Evolutionary conservation across 2,113 vertebrate genomes (phyloP), one percentile per base, ranked within the genome.

Genomic region (Oreochromis tanganicae): DNA sequence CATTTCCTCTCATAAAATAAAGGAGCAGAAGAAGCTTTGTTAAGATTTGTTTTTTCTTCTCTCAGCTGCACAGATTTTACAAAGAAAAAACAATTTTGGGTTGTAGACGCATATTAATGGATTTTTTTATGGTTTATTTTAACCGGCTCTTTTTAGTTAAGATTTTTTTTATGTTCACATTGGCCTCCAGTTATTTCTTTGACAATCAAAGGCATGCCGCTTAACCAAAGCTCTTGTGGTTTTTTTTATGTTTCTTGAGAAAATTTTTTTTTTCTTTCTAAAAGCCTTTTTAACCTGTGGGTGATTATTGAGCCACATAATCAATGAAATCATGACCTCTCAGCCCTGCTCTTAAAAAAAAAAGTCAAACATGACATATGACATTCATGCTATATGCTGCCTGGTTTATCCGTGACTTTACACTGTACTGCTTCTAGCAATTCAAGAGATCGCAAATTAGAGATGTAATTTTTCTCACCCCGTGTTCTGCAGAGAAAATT

Each of bases 261-360:
- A 48, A 17, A 5, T 27, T 6, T 10, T 4, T 55, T 1, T 73
- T 88, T 88, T 17, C 10, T 56, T 24, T 88, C 79, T 93, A 87
- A 93, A 93, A 92, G 85, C 88, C 57, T 89, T 89, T 92, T 89
- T 86, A 57, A 90, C 83, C 88, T 90, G 46, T 86, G 87, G 91
- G 73, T 80, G 52, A 59, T 38, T 93, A 95, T 93, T 87, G 92
- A 91, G 63, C 24, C 27, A 41, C n/a, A 81, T 81, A n/a, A 88
- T 89, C 79, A 84, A 90, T 91, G n/a, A 56, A 82, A 88, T 27
- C 38, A 80, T 87, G 57, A 84, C 66, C 81, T 83, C 24, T 6
- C 24, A 81, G 34, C 10, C 17, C 10, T 24, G 34, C 43, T 7
- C 46, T 81, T 38, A 29, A 71, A 81, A 46, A 84, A 68, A 63